Evolutionary conservation across 2,797 vertebrate species (phyloP).

Genomic region (Stomatorhinus walkeri): DNA sequence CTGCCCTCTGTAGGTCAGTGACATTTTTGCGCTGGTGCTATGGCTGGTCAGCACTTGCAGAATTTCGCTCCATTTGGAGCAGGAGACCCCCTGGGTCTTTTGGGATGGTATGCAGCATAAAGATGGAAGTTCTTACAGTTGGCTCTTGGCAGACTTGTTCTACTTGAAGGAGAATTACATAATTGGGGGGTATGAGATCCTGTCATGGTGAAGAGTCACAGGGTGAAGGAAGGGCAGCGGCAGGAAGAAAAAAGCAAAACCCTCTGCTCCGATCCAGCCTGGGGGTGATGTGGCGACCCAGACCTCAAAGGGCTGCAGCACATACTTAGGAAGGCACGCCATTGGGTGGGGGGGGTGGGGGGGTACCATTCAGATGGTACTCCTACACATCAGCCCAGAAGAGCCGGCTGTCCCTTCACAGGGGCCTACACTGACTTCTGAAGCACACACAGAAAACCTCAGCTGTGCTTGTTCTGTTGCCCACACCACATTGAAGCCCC

Average conservation of each 20-base stretch:
- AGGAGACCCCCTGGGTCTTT: neutral
- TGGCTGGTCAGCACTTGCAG: slow-evolving; percentile 38
- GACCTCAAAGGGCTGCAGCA: neutral
- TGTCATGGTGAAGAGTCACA: slow-evolving; percentile 37
- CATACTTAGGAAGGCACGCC: neutral
- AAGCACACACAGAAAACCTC: neutral
- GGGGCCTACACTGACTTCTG: neutral
- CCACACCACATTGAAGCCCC: neutral
- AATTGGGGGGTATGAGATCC: neutral
- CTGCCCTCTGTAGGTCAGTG: neutral
- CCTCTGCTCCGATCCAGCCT: slow-evolving; percentile 20
- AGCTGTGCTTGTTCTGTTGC: neutral
- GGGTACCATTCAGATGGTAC: neutral
- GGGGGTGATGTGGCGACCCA: slow-evolving; percentile 15
- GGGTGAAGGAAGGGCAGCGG: slow-evolving; percentile 50
- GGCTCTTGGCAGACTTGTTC: slow-evolving; percentile 4
- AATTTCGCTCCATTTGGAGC: neutral
- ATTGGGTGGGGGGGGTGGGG: neutral
- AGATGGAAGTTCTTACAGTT: slow-evolving; percentile 16
- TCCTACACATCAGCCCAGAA: neutral
- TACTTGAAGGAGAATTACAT: slow-evolving; percentile 18
- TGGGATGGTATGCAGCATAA: neutral
- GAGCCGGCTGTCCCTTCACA: neutral
- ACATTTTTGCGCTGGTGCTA: neutral
- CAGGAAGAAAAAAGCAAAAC: slow-evolving; percentile 56